Evolutionary conservation across 2,888 invertebrate genomes (phyloP).

Genomic region (Lasioglossum marginatum): DNA sequence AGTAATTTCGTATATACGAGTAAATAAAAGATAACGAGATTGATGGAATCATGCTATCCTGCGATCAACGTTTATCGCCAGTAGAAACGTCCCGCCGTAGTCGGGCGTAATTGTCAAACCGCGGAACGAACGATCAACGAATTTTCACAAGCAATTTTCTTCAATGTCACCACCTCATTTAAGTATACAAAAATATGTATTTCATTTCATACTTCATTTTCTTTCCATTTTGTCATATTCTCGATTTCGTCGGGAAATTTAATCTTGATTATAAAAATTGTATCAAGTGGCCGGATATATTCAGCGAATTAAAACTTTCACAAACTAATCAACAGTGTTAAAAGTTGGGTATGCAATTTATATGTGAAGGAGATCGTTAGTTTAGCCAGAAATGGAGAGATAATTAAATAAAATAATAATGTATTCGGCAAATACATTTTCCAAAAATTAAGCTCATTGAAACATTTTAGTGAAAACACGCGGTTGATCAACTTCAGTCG

Average conservation of each 20-base stretch:
- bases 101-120: not conserved
- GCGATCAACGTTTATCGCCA: not conserved
- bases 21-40: constrained; percentile 9
- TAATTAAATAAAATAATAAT: not conserved
- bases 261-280: not conserved
- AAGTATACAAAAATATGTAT: not conserved
- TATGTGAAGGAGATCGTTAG: not conserved
- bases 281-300: not conserved
- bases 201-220: not conserved
- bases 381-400: not conserved
- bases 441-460: not conserved
- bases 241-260: not conserved
- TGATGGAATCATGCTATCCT: not conserved
- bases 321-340: not conserved
- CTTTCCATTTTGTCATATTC: not conserved
- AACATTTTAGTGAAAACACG: too few relatives aligned
- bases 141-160: not conserved
- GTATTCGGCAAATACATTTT: not conserved
- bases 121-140: not conserved
- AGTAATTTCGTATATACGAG: not conserved
- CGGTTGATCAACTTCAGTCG: too few relatives aligned
- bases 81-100: not conserved
- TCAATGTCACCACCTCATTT: not conserved
- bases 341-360: not conserved
- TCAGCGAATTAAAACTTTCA: not conserved